These are phyloP conservation scores for Eustalomyia histrio DNA, from an alignment of 2,888 invertebrate genomes.

Conservation along the genomic window DNA sequence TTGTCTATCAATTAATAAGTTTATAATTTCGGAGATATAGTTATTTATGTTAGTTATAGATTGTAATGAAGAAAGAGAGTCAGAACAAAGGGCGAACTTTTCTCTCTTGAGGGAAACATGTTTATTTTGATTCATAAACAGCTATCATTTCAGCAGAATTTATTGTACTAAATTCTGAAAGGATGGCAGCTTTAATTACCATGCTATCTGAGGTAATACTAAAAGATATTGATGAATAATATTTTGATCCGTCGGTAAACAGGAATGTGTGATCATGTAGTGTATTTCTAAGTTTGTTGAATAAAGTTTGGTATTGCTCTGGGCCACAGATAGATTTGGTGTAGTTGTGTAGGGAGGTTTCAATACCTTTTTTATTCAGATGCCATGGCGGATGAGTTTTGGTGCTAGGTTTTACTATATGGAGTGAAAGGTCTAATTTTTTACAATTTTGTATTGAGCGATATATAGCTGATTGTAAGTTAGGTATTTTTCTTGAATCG, in stretches of 20 bases:
- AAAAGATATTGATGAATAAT: no score
- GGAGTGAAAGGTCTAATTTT: neutral
- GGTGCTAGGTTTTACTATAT: neutral
- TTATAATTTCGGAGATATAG: no score
- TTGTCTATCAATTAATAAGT: no score
- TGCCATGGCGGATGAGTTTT: conserved; percentile 4
- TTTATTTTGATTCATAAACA: neutral
- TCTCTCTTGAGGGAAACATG: neutral
- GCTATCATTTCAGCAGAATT: conserved; percentile 11
- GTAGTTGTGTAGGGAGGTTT: no score
- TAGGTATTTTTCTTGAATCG: no score
- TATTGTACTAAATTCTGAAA: conserved; percentile 12
- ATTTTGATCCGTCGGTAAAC: no score
- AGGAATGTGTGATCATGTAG: neutral
- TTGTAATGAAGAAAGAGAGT: no score
- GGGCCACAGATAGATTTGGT: neutral
- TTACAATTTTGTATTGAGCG: neutral
- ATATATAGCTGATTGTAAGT: neutral
- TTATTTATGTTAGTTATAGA: no score
- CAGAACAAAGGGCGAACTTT: conserved; percentile 9
- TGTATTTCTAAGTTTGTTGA: conserved; percentile 8
- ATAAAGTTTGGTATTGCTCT: neutral
- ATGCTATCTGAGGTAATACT: neutral
- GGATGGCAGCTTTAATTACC: neutral
- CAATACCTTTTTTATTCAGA: neutral